Base-by-base conservation (phyloP, 2,113 vertebrate genomes). In the Phalacrocorax pelagicus region DNA sequence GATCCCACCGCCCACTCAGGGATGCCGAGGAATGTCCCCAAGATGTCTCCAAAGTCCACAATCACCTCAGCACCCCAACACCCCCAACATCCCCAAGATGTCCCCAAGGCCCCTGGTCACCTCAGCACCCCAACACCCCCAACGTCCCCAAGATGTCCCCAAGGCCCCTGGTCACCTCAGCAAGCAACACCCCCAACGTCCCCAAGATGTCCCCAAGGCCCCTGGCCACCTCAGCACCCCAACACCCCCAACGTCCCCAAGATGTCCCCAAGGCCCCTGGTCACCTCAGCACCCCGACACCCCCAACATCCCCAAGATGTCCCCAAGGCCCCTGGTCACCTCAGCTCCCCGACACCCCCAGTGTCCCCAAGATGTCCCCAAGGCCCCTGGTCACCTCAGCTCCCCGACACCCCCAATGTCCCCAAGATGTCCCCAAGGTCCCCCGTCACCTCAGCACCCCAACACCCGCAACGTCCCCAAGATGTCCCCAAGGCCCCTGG, bases 181-280 rank as follows among this genome's bases (percentile, higher is more conserved):
- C 11, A 3, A n/a, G n/a, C 42, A 49, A 22, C 40, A 23, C 38
- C 36, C 59, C 59, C n/a, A 38, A 24, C 9, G 10, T 29, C 23
- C 9, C 22, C 38, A 42, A 18, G 30, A 38, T 38, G 2, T 26
- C 42, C 42, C 13, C 19, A 55, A 18, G 2, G 6, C 22, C n/a
- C 42, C 7, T 0, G 0, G 5, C 11, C 17, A 12, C 8, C 24
- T 34, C 47, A 15, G 2, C 3, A 7, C 4, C 5, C 21, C 27
- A 12, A 19, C 5, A 17, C 46, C 42, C 42, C 63, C 63, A 66
- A 66, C 38, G 29, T 42, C n/a, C 47, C 9, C 24, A 36, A 12
- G 42, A 44, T 44, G 42, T 44, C 42, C 42, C 15, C 42, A 44
- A 36, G 8, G 12, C 29, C 66, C 66, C 11, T 3, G 0, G 7